These are phyloP conservation scores for Colistium nudipinnis DNA, from an alignment of 2,113 vertebrate species.

Conservation along the genomic window DNA sequence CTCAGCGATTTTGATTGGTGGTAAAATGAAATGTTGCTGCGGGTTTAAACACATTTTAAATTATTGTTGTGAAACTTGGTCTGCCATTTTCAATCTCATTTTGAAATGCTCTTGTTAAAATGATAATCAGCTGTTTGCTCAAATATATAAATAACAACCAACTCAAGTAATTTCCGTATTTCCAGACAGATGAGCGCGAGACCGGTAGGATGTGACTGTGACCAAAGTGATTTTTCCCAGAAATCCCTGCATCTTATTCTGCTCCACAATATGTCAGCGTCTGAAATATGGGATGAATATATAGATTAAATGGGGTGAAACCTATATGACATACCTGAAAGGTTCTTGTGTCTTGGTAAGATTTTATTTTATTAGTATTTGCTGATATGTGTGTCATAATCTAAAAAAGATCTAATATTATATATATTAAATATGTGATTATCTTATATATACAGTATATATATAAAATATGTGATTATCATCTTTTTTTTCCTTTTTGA, in stretches of 20 bases:
- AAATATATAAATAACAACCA: background rate
- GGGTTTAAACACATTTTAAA: background rate
- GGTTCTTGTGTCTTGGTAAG: no score
- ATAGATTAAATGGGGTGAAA: no score
- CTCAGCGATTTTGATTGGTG: background rate
- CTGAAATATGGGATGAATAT: background rate
- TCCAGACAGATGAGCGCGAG: background rate
- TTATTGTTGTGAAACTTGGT: background rate
- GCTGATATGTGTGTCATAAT: no score
- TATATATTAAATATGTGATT: no score
- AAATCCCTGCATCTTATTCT: slow-evolving; percentile 1
- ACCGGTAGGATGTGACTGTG: background rate
- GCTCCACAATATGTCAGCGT: background rate
- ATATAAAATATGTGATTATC: no score
- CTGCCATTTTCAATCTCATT: background rate
- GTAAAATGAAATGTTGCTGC: background rate
- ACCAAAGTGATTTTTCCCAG: background rate
- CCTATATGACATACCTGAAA: no score
- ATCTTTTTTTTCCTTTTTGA: no score
- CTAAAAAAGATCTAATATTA: no score
- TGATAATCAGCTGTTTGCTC: slow-evolving; percentile 18
- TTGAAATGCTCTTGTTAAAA: background rate
- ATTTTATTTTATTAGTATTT: no score
- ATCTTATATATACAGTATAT: no score
- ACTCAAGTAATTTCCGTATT: background rate